A percentile compares a stretch with the other conserved stretches of the same genome.
Conservation (phyloP, 1,140 invertebrate species). For the Portunus trituberculatus region DNA sequence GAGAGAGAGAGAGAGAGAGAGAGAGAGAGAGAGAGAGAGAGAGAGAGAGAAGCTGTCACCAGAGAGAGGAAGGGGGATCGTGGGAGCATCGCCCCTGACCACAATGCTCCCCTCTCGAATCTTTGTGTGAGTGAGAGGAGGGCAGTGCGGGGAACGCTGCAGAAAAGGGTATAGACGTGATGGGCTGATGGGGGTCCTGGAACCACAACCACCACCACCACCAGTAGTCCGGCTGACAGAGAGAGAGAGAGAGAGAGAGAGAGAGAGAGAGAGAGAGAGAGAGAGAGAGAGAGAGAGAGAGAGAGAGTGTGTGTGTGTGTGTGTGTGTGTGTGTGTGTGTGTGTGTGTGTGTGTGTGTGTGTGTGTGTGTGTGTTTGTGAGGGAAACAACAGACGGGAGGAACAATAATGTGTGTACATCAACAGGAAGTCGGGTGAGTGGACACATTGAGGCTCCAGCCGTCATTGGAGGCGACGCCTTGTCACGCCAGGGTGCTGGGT, state of each 20-base stretch:
- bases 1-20: neutral
- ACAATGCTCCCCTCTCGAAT: neutral
- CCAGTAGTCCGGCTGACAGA: neutral
- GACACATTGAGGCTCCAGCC: neutral
- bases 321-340: too few species aligned
- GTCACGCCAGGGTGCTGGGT: neutral
- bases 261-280: too few species aligned
- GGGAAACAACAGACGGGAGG: neutral
- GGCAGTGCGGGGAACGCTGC: neutral
- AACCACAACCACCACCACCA: neutral
- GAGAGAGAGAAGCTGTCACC: neutral
- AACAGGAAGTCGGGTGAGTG: constrained; percentile 9
- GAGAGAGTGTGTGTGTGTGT: too few species aligned
- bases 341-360: neutral
- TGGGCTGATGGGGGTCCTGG: neutral
- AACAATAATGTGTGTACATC: constrained; percentile 14
- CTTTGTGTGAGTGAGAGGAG: neutral
- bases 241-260: constrained; percentile 17
- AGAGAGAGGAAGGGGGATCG: neutral
- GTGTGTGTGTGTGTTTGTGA: neutral
- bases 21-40: neutral
- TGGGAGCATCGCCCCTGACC: neutral
- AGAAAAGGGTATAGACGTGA: neutral
- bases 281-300: too few species aligned
- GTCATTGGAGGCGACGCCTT: neutral